Evolutionary conservation across 2,888 invertebrate species (phyloP).

Genomic region (Acanthosepion esculentum): DNA sequence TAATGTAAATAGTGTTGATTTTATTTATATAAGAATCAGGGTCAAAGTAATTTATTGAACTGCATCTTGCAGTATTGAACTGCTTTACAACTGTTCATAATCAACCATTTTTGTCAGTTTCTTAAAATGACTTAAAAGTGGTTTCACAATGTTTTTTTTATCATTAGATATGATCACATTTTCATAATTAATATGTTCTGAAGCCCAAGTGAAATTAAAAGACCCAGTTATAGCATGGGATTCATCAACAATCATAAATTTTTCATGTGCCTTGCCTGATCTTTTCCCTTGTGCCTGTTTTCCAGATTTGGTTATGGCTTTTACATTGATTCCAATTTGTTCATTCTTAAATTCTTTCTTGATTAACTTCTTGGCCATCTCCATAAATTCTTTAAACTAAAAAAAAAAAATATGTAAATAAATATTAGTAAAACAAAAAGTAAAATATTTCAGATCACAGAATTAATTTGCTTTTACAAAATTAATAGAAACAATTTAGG

Average conservation of each 20-base stretch:
- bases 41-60: too few species aligned
- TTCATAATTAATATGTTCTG: neutral
- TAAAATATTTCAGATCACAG: too few species aligned
- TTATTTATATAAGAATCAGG: too few species aligned
- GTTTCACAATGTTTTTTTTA: neutral
- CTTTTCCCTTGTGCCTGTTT: neutral
- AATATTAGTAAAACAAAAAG: neutral
- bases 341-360: neutral
- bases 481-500: too few species aligned
- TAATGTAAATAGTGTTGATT: too few species aligned
- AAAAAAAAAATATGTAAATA: neutral
- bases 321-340: neutral
- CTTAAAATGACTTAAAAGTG: neutral
- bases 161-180: neutral
- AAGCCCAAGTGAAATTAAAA: neutral
- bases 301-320: neutral
- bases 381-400: neutral
- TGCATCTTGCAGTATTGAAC: neutral
- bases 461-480: too few species aligned
- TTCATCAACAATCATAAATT: neutral
- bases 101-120: neutral
- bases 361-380: neutral
- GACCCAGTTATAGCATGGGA: neutral
- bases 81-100: neutral
- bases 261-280: neutral